Conservation (phyloP, 2,113 vertebrate species). For the Pterocles burchelli region DNA sequence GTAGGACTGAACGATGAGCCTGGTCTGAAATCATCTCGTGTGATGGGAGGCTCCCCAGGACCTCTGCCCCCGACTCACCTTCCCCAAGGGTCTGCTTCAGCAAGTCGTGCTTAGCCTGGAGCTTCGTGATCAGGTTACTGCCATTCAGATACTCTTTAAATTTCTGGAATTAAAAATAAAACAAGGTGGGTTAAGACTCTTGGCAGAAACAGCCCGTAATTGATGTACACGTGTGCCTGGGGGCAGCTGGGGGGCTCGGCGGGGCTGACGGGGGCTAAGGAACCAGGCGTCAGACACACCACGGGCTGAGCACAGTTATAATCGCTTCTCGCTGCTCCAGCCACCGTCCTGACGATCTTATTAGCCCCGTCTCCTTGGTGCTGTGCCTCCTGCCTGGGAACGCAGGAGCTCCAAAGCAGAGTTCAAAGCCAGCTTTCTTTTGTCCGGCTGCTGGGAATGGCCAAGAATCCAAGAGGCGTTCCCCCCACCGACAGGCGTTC, state of each 20-base stretch:
- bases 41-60: neutral
- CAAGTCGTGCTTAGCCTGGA: constrained; percentile 97
- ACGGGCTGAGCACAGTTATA: neutral
- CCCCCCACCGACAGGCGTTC: neutral
- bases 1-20: neutral
- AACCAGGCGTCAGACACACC: neutral
- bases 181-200: neutral
- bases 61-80: constrained; percentile 80
- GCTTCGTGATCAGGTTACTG: constrained; percentile 97
- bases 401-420: neutral
- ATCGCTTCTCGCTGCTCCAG: neutral
- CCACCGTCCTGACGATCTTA: neutral
- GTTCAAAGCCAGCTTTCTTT: constrained; percentile 11
- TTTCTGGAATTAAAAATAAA: constrained; percentile 81
- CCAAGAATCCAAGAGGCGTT: neutral
- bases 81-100: constrained; percentile 97
- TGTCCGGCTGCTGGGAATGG: constrained; percentile 12
- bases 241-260: neutral
- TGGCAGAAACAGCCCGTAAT: neutral
- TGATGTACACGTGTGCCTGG: neutral
- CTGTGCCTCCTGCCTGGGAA: neutral
- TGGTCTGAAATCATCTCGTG: neutral
- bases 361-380: neutral
- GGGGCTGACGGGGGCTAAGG: neutral
- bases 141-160: constrained; percentile 98